Conservation (phyloP, 2,888 invertebrate species). For the Sinelater perroti region DNA sequence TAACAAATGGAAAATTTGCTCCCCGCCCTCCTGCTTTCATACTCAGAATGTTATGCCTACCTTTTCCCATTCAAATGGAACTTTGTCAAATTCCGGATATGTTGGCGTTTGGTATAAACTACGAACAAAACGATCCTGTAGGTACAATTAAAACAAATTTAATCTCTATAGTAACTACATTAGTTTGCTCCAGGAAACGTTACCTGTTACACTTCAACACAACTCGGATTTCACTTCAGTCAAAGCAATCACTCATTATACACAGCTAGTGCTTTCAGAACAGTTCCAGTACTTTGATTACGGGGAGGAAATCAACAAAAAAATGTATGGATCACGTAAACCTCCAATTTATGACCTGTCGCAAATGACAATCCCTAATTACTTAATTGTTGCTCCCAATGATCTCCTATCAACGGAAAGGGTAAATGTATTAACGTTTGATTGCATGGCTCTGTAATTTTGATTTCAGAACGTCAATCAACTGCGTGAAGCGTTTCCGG, state of each 20-base stretch:
- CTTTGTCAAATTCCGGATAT: slow-evolving; percentile 37
- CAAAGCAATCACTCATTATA: slow-evolving; percentile 52
- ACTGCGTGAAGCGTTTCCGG: slow-evolving; percentile 52
- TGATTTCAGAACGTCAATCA: slow-evolving; percentile 56
- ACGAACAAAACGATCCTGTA: slow-evolving; percentile 42
- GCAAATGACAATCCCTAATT: slow-evolving; percentile 68
- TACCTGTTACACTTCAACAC: slow-evolving; percentile 55
- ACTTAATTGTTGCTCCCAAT: slow-evolving; percentile 69
- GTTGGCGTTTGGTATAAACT: slow-evolving; percentile 34
- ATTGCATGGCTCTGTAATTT: not conserved
- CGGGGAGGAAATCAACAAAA: slow-evolving; percentile 62
- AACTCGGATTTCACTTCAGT: slow-evolving; percentile 56
- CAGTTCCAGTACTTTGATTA: slow-evolving; percentile 68
- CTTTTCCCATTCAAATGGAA: slow-evolving; percentile 37
- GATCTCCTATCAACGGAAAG: slow-evolving; percentile 68
- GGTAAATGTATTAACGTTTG: slow-evolving; percentile 50
- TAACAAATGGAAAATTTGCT: slow-evolving; percentile 15
- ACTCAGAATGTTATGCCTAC: slow-evolving; percentile 25
- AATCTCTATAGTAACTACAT: not conserved
- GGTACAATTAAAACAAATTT: slow-evolving; percentile 1
- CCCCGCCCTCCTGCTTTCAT: not conserved
- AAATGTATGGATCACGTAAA: slow-evolving; percentile 62
- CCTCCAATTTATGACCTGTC: slow-evolving; percentile 68
- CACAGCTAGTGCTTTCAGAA: slow-evolving; percentile 50
- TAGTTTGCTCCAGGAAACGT: slow-evolving; percentile 50